These are phyloP conservation scores for Myotis vivesi DNA, from an alignment of 2,797 vertebrate species.

Conservation along the genomic window DNA sequence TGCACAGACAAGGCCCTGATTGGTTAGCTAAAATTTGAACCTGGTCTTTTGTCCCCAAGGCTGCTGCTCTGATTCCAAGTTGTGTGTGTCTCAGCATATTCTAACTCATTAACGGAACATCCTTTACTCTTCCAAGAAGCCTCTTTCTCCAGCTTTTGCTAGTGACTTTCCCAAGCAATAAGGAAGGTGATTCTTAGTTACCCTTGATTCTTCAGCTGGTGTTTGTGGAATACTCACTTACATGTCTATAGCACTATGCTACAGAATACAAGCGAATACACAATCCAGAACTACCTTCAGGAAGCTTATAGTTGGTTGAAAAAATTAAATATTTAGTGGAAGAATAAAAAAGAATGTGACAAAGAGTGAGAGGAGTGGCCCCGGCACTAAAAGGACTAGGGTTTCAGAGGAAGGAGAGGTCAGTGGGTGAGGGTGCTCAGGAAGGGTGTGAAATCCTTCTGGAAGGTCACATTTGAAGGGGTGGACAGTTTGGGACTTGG, in stretches of 20 bases:
- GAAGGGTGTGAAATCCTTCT: constrained; percentile 7
- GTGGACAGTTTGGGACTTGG: not conserved
- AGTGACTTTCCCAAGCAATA: not conserved
- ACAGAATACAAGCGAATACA: not conserved
- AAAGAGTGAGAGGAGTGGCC: not conserved
- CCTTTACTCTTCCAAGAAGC: not conserved
- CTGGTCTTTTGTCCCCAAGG: not conserved
- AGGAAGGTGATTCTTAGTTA: not conserved
- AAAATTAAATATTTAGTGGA: constrained; percentile 57
- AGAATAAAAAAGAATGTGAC: constrained; percentile 37
- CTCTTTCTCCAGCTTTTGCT: not conserved
- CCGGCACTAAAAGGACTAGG: not conserved
- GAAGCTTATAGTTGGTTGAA: constrained; percentile 50
- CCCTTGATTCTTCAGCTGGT: not conserved
- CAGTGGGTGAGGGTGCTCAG: not conserved
- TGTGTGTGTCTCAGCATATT: not conserved
- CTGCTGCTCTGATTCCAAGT: not conserved
- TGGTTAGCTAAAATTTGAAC: not conserved
- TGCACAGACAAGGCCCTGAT: not conserved
- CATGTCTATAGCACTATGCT: not conserved
- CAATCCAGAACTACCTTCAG: constrained; percentile 26
- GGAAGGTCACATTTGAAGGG: constrained; percentile 19
- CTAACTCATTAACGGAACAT: not conserved
- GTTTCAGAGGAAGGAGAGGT: constrained; percentile 23
- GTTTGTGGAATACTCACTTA: not conserved